Percentiles rank a stretch among this genome's conserved stretches.
phyloP scores from a whole-genome alignment of 2,797 vertebrate genomes.

The Ambastaia sidthimunki region DNA sequence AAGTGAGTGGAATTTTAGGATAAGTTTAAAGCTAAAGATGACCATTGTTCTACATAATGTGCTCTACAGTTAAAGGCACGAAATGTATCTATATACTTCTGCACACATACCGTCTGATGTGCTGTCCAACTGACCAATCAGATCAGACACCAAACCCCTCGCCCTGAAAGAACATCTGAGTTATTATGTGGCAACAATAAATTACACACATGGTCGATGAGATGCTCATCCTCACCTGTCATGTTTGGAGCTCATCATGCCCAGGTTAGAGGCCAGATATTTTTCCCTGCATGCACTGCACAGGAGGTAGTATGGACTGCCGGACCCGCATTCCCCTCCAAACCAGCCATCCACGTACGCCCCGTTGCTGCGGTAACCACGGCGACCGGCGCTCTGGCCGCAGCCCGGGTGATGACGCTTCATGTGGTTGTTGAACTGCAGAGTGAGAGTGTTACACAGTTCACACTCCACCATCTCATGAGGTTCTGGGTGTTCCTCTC shows the following conservation, averaged over 20 bases:
- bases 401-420: constrained; percentile 82
- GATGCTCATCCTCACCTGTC: constrained; percentile 68
- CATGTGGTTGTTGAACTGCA: constrained; percentile 84
- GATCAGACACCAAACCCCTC: constrained; percentile 79
- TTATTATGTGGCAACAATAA: neutral
- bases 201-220: neutral
- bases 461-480: constrained; percentile 84
- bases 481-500: constrained; percentile 73
- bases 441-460: constrained; percentile 80
- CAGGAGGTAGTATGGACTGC: constrained; percentile 84
- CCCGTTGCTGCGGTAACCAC: constrained; percentile 83
- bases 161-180: constrained; percentile 59
- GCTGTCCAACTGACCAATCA: constrained; percentile 80
- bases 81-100: neutral
- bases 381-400: constrained; percentile 80
- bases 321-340: constrained; percentile 84
- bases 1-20: too few relatives aligned
- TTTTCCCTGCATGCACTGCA: constrained; percentile 81
- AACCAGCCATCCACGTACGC: constrained; percentile 85
- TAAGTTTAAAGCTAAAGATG: too few relatives aligned
- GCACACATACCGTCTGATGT: constrained; percentile 76
- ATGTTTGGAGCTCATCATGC: constrained; percentile 68
- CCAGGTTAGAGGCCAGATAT: constrained; percentile 77
- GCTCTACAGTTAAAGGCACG: neutral
- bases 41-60: too few relatives aligned